These are phyloP conservation scores for Anolis apletophallus DNA, from an alignment of 2,797 vertebrate genomes.

Conservation along the genomic window DNA sequence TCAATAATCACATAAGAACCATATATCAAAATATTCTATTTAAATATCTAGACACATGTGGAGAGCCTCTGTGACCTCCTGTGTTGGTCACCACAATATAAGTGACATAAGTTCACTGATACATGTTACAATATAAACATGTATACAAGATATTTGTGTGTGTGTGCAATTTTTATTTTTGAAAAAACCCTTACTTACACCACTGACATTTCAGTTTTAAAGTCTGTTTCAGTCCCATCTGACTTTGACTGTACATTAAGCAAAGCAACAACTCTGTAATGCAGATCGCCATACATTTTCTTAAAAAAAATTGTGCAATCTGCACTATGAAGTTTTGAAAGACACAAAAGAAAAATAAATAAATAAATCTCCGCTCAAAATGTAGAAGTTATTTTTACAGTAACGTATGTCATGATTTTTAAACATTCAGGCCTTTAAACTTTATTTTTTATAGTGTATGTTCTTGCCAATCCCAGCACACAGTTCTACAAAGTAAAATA, in stretches of 20 bases:
- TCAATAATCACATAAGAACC: no score
- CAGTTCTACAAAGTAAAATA: slow-evolving; percentile 91
- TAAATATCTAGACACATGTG: no score
- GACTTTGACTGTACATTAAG: slow-evolving; percentile 60
- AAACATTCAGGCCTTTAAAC: slow-evolving; percentile 88
- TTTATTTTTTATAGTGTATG: slow-evolving; percentile 84
- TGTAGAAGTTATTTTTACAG: slow-evolving; percentile 86
- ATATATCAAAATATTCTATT: no score
- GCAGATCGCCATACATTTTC: no score
- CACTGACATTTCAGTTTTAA: slow-evolving; percentile 68
- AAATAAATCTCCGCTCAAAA: slow-evolving; percentile 76
- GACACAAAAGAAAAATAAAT: slow-evolving; percentile 79
- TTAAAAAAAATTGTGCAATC: slow-evolving; percentile 47
- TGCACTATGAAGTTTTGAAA: slow-evolving; percentile 77
- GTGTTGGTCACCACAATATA: no score
- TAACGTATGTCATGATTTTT: slow-evolving; percentile 88
- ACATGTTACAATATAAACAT: no score
- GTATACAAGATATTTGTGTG: slow-evolving; percentile 38
- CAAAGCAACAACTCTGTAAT: no score
- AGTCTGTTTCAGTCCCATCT: slow-evolving; percentile 68
- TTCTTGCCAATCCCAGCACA: slow-evolving; percentile 89
- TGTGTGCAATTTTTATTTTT: slow-evolving; percentile 51
- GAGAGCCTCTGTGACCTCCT: no score
- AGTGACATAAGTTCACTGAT: no score
- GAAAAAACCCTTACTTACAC: slow-evolving; percentile 59